Evolutionary conservation across 1,140 invertebrate genomes (phyloP).

Genomic region (Ceratina japonica): DNA sequence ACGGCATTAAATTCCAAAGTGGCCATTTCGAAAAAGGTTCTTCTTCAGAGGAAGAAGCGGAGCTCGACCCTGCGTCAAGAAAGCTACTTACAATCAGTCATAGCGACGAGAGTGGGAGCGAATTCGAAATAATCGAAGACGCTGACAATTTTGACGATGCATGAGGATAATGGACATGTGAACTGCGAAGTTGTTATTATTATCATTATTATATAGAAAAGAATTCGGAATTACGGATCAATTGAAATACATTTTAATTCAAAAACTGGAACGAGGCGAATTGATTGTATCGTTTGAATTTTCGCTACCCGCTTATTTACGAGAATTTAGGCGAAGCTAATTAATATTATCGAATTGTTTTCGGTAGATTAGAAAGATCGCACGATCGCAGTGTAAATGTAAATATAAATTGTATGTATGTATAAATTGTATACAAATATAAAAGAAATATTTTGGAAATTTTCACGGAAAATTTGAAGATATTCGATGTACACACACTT

Average conservation of each 20-base stretch:
- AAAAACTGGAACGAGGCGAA: conserved; percentile 1
- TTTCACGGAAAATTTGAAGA: conserved; percentile 40
- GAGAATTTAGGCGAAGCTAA: conserved; percentile 8
- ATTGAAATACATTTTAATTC: conserved; percentile 31
- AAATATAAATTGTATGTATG: too few species aligned
- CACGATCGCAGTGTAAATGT: background rate
- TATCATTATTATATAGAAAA: conserved; percentile 5
- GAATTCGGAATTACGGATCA: conserved; percentile 7
- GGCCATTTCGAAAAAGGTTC: conserved; percentile 73
- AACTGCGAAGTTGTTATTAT: conserved; percentile 46
- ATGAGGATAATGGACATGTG: conserved; percentile 51
- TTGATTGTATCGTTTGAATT: conserved; percentile 19
- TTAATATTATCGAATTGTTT: background rate
- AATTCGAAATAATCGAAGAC: conserved; percentile 78
- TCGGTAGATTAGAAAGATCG: background rate
- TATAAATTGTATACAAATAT: too few species aligned
- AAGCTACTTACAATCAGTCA: conserved; percentile 40
- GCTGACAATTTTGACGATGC: conserved; percentile 65
- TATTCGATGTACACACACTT: conserved; percentile 5
- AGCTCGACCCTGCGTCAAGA: conserved; percentile 61
- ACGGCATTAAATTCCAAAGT: conserved; percentile 73
- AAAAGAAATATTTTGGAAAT: conserved; percentile 32
- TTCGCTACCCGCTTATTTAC: conserved; percentile 19
- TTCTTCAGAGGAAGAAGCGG: conserved; percentile 73
- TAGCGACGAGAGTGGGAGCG: conserved; percentile 74